Evolutionary conservation across 2,113 vertebrate genomes (phyloP).

Genomic region (Phaetusa simplex): DNA sequence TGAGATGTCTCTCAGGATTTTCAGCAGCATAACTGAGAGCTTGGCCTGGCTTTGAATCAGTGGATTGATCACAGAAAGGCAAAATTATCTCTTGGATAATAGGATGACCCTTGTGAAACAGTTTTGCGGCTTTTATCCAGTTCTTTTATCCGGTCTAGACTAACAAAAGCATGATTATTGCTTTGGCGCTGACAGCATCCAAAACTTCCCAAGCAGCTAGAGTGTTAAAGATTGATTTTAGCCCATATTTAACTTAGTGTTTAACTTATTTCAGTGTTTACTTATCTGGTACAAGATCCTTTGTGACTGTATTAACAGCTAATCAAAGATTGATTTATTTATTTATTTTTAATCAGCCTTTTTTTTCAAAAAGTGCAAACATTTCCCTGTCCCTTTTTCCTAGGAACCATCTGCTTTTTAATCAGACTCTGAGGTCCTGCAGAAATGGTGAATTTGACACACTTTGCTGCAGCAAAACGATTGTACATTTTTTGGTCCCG

Average conservation of each 20-base stretch:
- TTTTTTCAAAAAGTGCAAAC: not conserved
- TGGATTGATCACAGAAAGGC: not conserved
- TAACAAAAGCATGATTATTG: not conserved
- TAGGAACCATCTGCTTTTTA: not conserved
- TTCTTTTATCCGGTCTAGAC: not conserved
- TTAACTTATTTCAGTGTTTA: not conserved
- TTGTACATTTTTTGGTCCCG: not conserved
- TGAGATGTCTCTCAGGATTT: not conserved
- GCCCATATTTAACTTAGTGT: not conserved
- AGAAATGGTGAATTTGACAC: not conserved
- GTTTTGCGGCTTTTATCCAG: not conserved
- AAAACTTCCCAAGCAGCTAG: not conserved
- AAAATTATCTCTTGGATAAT: not conserved
- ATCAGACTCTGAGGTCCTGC: not conserved
- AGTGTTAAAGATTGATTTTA: not conserved
- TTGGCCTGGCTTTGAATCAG: not conserved
- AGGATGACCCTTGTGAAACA: not conserved
- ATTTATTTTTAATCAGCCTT: not conserved
- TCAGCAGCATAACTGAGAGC: not conserved
- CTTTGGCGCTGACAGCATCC: not conserved
- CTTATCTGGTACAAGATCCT: not conserved
- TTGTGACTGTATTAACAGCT: not conserved
- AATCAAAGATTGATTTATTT: not conserved
- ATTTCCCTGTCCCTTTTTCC: not conserved
- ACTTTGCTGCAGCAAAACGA: not conserved